Percentiles rank a stretch among this genome's conserved stretches.
Evolutionary conservation across 2,888 invertebrate species (phyloP).

Genomic region (Lithodes maja): DNA sequence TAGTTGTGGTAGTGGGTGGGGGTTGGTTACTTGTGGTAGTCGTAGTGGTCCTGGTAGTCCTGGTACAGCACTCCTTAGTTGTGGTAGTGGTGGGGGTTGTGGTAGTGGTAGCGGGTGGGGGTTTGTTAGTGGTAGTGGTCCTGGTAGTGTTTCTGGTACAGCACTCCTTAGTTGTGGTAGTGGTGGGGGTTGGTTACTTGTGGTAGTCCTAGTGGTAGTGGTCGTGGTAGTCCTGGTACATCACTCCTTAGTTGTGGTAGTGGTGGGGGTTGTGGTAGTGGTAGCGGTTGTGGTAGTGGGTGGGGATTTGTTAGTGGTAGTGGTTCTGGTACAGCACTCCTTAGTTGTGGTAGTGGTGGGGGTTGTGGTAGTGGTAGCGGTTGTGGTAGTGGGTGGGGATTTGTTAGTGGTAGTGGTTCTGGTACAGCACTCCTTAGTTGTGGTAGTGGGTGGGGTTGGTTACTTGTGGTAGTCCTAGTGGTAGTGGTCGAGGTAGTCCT

Average conservation of each 20-base stretch:
- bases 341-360: constrained; percentile 9
- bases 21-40: not conserved
- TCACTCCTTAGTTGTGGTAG: not conserved
- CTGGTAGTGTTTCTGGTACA: not conserved
- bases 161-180: not conserved
- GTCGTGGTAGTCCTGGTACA: too few species aligned
- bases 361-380: constrained; percentile 1
- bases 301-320: not conserved
- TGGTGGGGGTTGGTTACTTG: not conserved
- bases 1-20: not conserved
- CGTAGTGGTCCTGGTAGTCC: not conserved
- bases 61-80: not conserved
- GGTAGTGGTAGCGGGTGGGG: not conserved
- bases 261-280: not conserved
- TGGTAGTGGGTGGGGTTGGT: not conserved
- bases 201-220: not conserved
- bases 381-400: not conserved
- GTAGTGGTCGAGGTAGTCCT: not conserved
- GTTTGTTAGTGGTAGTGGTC: constrained; percentile 1
- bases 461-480: not conserved
- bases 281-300: not conserved
- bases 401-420: not conserved
- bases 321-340: too few species aligned
- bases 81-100: not conserved
- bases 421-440: not conserved